phyloP scores from a whole-genome alignment of 2,113 vertebrate species.

The Amphilophus citrinellus region DNA sequence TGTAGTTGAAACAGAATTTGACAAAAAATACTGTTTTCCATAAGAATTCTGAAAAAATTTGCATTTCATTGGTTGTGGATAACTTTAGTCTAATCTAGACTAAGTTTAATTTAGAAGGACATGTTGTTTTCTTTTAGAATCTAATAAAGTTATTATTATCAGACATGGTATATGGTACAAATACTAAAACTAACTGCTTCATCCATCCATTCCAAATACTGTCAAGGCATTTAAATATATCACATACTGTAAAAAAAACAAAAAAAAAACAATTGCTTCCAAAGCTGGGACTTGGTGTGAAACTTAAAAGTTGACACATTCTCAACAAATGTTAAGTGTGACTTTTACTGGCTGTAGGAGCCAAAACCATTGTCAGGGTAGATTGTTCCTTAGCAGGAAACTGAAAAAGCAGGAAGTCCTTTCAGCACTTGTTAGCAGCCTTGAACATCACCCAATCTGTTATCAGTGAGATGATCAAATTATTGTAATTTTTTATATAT shows the following conservation, averaged over 20 bases:
- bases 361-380: constrained; percentile 29
- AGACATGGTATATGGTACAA: neutral
- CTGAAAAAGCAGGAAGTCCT: neutral
- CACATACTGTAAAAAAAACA: no score
- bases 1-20: neutral
- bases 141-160: neutral
- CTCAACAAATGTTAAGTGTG: constrained; percentile 51
- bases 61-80: neutral
- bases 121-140: neutral
- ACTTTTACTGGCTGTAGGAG: constrained; percentile 30
- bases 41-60: no score
- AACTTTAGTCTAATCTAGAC: no score
- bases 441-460: neutral
- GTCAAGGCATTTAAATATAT: constrained; percentile 4
- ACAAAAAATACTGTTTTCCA: no score
- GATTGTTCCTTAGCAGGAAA: constrained; percentile 18
- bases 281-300: constrained; percentile 40
- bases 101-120: neutral
- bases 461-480: neutral
- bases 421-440: neutral
- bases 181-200: neutral
- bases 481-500: neutral
- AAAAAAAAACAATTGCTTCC: neutral
- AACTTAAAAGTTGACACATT: constrained; percentile 52
- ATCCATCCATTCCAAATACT: constrained; percentile 2